Base-by-base conservation (phyloP, 2,113 vertebrate genomes). In the Sylvietta virens region DNA sequence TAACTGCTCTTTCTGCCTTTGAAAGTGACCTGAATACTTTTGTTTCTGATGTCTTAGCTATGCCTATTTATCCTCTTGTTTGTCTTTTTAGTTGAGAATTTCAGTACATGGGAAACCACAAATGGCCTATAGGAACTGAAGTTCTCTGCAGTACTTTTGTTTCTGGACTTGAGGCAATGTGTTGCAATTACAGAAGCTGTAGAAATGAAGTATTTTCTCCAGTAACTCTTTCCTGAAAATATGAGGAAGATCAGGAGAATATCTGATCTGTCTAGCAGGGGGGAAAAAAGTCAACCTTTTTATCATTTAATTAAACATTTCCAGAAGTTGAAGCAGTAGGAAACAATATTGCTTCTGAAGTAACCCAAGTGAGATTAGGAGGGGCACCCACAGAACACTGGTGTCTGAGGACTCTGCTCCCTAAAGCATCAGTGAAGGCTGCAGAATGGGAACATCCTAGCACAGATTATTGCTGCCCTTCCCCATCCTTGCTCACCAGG, bases 301-400 rank as follows among this genome's bases (percentile, higher is more conserved):
- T 5, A 70, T 47, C 1, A 73, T 56, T 60, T 62, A 67, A 64
- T 37, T 31, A 67, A 61, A 48, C 9, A 23, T 35, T 92, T 80
- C 15, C 44, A 76, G 39, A 50, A 33, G 7, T 1, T 30, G 21
- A 86, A 42, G 16, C 30, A 42, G 9, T 42, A 40, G 57, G 35
- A 87, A 70, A 19, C 37, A 62, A 54, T 60, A 16, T 24, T 71
- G 8, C 39, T 69, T 65, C 54, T 86, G 62, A 51, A 62, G 56
- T 16, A 87, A 73, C 6, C 7, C 42, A 28, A 19, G 13, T 42
- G 58, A 78, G 23, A 83, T 37, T 50, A 69, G n/a, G 39, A 61
- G 60, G 15, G 27, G 7, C 21, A 78, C 26, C 11, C 26, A 6
- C 11, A 4, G 21, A 42, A 4, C 0, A 0, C 21, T 21, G 21